These are phyloP conservation scores for Cuculus canorus DNA, from an alignment of 2,797 vertebrate genomes.

Conservation along the genomic window DNA sequence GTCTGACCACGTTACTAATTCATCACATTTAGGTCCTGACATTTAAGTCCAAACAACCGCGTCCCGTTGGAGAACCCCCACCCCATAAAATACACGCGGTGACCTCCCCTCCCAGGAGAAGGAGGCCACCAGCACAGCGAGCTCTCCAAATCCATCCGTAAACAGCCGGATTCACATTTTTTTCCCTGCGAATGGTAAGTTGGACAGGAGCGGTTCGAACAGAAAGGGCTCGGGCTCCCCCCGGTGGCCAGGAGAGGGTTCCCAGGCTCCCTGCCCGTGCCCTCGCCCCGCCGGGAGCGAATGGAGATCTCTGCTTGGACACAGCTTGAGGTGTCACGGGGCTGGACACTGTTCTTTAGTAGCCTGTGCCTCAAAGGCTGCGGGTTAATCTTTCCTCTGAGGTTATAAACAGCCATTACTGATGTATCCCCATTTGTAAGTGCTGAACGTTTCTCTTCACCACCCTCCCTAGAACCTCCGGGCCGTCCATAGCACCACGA, in stretches of 20 bases:
- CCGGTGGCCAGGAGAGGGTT: neutral
- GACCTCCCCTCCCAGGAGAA: neutral
- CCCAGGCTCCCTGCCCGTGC: neutral
- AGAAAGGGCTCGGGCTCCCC: constrained; percentile 41
- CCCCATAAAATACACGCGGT: neutral
- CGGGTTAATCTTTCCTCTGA: neutral
- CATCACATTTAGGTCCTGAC: neutral
- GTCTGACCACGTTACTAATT: neutral
- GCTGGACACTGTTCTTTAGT: neutral
- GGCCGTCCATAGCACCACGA: neutral
- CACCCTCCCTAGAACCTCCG: neutral
- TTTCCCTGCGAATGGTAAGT: rapidly evolving
- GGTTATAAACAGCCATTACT: neutral
- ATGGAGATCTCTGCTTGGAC: neutral
- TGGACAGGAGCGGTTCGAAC: neutral
- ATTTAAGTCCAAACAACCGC: neutral
- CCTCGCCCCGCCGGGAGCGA: too few species aligned
- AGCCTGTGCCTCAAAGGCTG: neutral
- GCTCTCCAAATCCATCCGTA: neutral
- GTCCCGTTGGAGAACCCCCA: neutral
- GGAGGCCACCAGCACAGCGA: neutral
- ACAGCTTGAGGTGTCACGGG: neutral
- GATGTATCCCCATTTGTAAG: neutral
- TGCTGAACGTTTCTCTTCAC: neutral
- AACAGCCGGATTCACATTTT: neutral